Conservation (phyloP, 2,888 invertebrate species). For the Drosophila paranaensis region DNA sequence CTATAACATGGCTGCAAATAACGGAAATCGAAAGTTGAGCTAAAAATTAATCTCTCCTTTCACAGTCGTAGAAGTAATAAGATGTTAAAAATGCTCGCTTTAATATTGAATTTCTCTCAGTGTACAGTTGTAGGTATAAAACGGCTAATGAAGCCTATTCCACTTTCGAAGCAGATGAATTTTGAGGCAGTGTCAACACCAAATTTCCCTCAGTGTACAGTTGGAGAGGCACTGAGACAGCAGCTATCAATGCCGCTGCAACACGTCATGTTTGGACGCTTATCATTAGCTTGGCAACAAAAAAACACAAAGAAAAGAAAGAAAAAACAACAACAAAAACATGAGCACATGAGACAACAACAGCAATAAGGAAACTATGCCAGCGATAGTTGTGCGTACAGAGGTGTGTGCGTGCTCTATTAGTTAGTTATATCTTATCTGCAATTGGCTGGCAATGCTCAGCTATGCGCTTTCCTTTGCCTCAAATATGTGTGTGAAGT, state of each 20-base stretch:
- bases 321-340: constrained; percentile 29
- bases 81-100: too few species aligned
- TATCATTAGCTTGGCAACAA: constrained; percentile 75
- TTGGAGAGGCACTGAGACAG: constrained; percentile 37
- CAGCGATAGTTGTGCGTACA: constrained; percentile 32
- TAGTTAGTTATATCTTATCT: constrained; percentile 68
- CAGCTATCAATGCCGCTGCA: constrained; percentile 44
- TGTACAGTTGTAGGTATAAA: not conserved
- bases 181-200: not conserved
- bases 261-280: constrained; percentile 59
- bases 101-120: not conserved
- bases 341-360: constrained; percentile 34
- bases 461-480: constrained; percentile 49
- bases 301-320: not conserved
- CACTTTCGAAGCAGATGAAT: not conserved
- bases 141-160: not conserved
- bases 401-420: constrained; percentile 23
- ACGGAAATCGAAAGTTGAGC: too few species aligned
- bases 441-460: constrained; percentile 56
- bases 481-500: constrained; percentile 36
- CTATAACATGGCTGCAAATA: too few species aligned
- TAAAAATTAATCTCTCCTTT: too few species aligned
- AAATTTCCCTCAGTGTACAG: constrained; percentile 26
- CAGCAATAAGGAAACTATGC: constrained; percentile 61
- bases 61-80: too few species aligned